phyloP scores from a whole-genome alignment of 2,113 vertebrate genomes.

The Saccopteryx leptura region DNA sequence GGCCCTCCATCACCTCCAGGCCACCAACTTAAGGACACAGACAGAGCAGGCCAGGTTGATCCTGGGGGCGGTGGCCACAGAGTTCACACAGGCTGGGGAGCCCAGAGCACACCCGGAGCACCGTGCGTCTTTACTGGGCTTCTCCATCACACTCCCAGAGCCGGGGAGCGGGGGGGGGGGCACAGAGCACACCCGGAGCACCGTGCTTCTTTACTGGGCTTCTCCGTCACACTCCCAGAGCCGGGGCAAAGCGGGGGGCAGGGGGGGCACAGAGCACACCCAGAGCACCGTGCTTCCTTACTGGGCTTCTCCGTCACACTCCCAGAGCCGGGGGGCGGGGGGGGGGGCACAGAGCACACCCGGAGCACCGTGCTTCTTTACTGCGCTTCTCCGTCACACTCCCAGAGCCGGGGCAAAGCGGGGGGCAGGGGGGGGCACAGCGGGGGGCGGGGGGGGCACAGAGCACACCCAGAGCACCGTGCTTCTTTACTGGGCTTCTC shows the following conservation, averaged over 20 bases:
- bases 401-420: neutral
- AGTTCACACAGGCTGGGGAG: neutral
- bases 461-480: too few relatives aligned
- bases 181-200: neutral
- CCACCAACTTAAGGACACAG: neutral
- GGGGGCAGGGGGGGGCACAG: neutral
- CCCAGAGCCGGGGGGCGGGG: slow-evolving; percentile 9
- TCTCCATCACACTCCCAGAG: too few relatives aligned
- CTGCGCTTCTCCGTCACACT: neutral
- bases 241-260: neutral
- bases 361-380: slow-evolving; percentile 77
- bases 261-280: neutral
- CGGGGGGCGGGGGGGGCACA: neutral
- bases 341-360: neutral
- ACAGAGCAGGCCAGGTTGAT: neutral
- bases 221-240: too few relatives aligned
- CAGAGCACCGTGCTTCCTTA: too few relatives aligned
- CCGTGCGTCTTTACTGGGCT: slow-evolving; percentile 80
- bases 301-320: too few relatives aligned
- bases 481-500: too few relatives aligned
- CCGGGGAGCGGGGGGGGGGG: slow-evolving; percentile 57
- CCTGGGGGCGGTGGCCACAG: neutral
- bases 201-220: slow-evolving; percentile 79
- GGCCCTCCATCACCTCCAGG: slow-evolving; percentile 53
- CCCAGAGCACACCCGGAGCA: neutral